Evolutionary conservation across 23 tunicate species (phyloP).

Genomic region (Ciona savignyi): DNA sequence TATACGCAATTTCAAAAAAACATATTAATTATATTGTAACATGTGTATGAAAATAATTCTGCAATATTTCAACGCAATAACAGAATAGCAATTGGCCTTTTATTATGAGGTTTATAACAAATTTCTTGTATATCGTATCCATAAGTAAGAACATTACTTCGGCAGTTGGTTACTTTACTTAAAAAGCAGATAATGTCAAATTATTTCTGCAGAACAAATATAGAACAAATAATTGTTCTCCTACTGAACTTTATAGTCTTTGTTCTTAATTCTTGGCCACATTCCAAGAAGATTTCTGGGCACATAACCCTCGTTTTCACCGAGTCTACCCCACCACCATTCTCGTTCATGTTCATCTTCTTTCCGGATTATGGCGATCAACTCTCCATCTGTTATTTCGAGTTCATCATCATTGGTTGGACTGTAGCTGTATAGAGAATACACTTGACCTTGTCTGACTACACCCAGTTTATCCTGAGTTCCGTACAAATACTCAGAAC

Average conservation of each 20-base stretch:
- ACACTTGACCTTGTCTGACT: conserved; percentile 79
- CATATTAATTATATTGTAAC: too few species aligned
- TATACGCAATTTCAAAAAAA: too few species aligned
- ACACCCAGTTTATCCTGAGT: conserved; percentile 91
- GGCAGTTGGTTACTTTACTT: too few species aligned
- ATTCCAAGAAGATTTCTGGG: conserved; percentile 84
- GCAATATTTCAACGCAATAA: too few species aligned
- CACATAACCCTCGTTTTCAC: conserved; percentile 75
- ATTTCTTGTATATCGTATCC: too few species aligned
- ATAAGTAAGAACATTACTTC: too few species aligned
- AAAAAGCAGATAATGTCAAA: too few species aligned
- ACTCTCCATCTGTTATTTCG: conserved; percentile 73
- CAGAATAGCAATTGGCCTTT: too few species aligned
- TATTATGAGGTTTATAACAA: too few species aligned
- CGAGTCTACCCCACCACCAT: conserved; percentile 86
- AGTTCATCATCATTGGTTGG: conserved; percentile 73
- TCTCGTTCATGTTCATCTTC: conserved; percentile 84
- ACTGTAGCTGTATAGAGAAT: conserved; percentile 72
- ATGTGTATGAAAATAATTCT: too few species aligned
- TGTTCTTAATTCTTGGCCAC: conserved; percentile 94
- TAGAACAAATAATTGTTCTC: too few species aligned
- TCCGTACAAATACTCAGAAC: conserved; percentile 65
- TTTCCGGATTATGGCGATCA: conserved; percentile 42
- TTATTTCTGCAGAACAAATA: too few species aligned
- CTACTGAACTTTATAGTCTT: conserved; percentile 13